Evolutionary conservation across 1,140 invertebrate species (phyloP), one percentile per base, ranked within the genome.

Genomic region (Megathymus violae): DNA sequence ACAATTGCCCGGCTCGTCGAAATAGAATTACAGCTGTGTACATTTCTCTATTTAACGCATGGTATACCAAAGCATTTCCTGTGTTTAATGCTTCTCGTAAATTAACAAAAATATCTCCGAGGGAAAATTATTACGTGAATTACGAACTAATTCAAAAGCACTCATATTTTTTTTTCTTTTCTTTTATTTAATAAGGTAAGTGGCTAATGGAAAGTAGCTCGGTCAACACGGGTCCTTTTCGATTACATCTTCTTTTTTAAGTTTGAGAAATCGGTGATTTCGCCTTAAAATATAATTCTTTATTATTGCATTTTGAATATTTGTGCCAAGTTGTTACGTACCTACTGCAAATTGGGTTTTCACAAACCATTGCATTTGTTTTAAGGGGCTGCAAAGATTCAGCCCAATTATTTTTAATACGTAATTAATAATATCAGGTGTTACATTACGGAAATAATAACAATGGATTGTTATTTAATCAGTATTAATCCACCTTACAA

Each of bases 1-100:
- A 41, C 51, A 54, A 54, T 54, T 43, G 38, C 17, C 16, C 16
- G 17, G 50, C 36, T 41, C 13, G 36, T 22, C 36, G 36, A 25
- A 52, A 52, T 52, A 52, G 50, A 52, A 52, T 52, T 52, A 52
- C 34, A 4, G 9, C 36, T 38, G 36, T 54, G 36, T 54, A 25
- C 50, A 40, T 51, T 41, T 54, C 50, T 52, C 51, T 36, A 54
- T 54, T 54, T 54, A 54, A 54, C 51, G 51, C 51, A 54, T 54
- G 51, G 51, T 13, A 19, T n/a, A 27, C 51, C 36, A 54, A 54
- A 54, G 51, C 34, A 7, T 51, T 38, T 14, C 15, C 25, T n/a
- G 36, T 41, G 41, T 51, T 54, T 54, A 54, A 41, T 54, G 10
- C 38, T n/a, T n/a, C 11, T 17, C 51, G 36, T 25, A 54, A 41